phyloP scores from a whole-genome alignment of 2,888 invertebrate genomes.

The Punctoribates punctum region DNA sequence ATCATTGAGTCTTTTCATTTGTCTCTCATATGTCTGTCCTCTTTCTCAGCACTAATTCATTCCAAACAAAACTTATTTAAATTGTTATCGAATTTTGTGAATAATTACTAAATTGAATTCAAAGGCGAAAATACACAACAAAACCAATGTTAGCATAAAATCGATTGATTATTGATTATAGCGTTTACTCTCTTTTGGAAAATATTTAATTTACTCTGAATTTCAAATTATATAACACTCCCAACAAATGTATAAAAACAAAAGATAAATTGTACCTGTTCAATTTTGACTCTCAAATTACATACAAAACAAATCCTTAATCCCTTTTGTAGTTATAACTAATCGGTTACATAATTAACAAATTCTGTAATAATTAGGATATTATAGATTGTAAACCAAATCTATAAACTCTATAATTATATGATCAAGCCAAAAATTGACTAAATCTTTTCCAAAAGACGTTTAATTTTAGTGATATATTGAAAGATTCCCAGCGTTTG shows the following conservation, averaged over 20 bases:
- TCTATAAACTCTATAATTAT: too few species aligned
- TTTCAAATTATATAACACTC: not conserved
- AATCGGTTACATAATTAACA: too few species aligned
- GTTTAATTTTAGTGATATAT: too few species aligned
- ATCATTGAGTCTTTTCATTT: not conserved
- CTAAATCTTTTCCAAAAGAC: too few species aligned
- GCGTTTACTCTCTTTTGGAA: conserved; percentile 7
- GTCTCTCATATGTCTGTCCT: not conserved
- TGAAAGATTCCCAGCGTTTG: too few species aligned
- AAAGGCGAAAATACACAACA: not conserved
- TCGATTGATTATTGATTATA: conserved; percentile 12
- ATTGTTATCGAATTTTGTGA: conserved; percentile 10
- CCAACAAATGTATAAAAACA: not conserved
- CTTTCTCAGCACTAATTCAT: conserved; percentile 15
- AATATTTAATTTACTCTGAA: not conserved
- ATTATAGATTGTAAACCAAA: too few species aligned
- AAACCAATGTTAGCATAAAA: conserved; percentile 8
- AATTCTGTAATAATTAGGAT: too few species aligned
- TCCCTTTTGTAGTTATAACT: too few species aligned
- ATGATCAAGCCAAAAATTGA: too few species aligned
- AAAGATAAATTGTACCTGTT: too few species aligned
- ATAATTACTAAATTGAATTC: not conserved
- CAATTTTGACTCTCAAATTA: too few species aligned
- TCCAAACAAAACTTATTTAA: conserved; percentile 22
- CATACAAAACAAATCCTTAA: too few species aligned